A percentile compares a stretch with the other conserved stretches of the same genome.
phyloP scores from a whole-genome alignment of 2,797 vertebrate species.

The Anguilla obscura region DNA sequence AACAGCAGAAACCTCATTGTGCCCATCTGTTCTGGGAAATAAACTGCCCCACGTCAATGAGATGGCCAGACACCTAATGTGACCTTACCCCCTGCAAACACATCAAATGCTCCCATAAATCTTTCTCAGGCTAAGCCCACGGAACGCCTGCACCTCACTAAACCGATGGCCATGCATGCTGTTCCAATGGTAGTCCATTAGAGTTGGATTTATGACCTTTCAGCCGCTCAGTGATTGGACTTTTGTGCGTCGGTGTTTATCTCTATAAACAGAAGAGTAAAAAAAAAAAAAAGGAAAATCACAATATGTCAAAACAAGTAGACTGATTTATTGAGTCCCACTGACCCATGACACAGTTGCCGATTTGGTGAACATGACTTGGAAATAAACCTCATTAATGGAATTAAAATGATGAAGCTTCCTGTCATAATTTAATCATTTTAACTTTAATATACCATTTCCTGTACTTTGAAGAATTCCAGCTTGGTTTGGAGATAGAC shows the following conservation, averaged over 20 bases:
- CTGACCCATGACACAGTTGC: background rate
- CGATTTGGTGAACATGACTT: background rate
- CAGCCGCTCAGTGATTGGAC: background rate
- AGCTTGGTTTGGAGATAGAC: background rate
- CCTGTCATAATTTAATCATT: background rate
- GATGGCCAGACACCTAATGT: slow-evolving; percentile 44
- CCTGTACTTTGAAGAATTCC: background rate
- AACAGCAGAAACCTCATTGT: slow-evolving; percentile 53
- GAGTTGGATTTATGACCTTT: background rate
- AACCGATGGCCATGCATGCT: background rate
- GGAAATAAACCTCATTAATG: background rate
- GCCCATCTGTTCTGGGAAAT: slow-evolving; percentile 69
- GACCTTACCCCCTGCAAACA: slow-evolving; percentile 48
- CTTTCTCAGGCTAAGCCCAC: slow-evolving; percentile 60
- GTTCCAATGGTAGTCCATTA: background rate
- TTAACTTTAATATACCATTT: slow-evolving; percentile 1
- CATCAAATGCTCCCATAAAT: slow-evolving; percentile 68
- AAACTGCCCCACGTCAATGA: slow-evolving; percentile 56
- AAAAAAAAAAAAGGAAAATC: background rate
- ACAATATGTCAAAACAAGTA: background rate
- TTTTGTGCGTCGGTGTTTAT: background rate
- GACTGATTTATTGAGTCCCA: background rate
- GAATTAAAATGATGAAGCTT: background rate
- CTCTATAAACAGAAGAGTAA: background rate
- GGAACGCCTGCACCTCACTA: background rate